Evolutionary conservation across 2,888 invertebrate genomes (phyloP), one percentile per base, ranked within the genome.

Genomic region (Ferdinandea cuprea): DNA sequence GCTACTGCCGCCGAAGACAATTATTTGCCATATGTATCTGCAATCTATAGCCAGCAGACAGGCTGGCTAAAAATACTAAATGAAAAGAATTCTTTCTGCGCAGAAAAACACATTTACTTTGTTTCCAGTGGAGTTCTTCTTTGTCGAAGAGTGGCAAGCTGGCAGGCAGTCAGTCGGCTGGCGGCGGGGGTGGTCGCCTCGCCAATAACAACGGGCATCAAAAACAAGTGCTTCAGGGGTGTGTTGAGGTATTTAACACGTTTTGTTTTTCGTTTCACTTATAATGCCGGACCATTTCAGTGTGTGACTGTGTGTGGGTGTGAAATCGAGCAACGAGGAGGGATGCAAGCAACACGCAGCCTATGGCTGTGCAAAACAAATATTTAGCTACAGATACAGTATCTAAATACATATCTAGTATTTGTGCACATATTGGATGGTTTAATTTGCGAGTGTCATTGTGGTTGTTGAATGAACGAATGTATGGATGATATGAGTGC

Each of bases 381-480:
- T 76, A 76, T 54, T 21, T 42, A 44, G 44, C 35, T 8, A 35
- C 56, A 30, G 56, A 42, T 71, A 63, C 37, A 21, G 44, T 4
- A 35, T 35, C n/a, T n/a, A n/a, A n/a, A n/a, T n/a, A n/a, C 7
- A 46, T 46, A 37, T 68, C 52, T 48, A 19, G 17, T 54, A 37
- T 68, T 76, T 40, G 76, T 76, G 54, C 19, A 61, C 28, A 61
- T 44, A 25, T 21, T 46, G 30, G 44, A 17, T 37, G 50, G 25
- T 44, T 85, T 79, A 68, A 85, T 59, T 46, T 8, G 30, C 52
- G 54, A 54, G 66, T 44, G 42, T 25, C 1, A 17, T 63, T 48
- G 32, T 15, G 15, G n/a, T n/a, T 13, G 6, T 61, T 37, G 48
- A 44, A 77, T 87, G 81, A 85, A 85, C n/a, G n/a, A n/a, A n/a